Evolutionary conservation across 2,888 invertebrate genomes (phyloP).

Genomic region (Acronicta aceris): DNA sequence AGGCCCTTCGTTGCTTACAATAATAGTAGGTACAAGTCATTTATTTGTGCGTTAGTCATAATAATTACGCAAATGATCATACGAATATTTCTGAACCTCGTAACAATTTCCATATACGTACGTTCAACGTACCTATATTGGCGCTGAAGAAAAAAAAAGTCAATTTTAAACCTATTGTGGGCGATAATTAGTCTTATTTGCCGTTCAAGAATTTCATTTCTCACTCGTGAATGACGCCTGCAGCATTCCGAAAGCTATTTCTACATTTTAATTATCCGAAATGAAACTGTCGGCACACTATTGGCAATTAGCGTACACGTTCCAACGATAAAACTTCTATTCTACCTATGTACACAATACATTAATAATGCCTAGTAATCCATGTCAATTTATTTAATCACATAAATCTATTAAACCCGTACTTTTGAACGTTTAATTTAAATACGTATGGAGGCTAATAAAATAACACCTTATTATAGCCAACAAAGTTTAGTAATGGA

Average conservation of each 20-base stretch:
- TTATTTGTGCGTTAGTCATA: neutral
- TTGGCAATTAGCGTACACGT: conserved; percentile 34
- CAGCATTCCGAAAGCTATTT: conserved; percentile 26
- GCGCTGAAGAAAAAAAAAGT: neutral
- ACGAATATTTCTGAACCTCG: no score
- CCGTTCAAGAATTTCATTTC: conserved; percentile 18
- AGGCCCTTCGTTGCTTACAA: neutral
- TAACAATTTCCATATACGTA: no score
- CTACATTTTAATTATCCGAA: conserved; percentile 37
- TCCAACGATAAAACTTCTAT: conserved; percentile 32
- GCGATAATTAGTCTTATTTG: conserved; percentile 31
- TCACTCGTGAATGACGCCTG: conserved; percentile 19
- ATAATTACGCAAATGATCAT: no score
- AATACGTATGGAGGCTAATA: conserved; percentile 23
- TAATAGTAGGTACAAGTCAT: conserved; percentile 8
- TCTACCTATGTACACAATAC: conserved; percentile 30
- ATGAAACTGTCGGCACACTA: conserved; percentile 22
- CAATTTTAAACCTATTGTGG: conserved; percentile 31
- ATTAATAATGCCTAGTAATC: conserved; percentile 20
- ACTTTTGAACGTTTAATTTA: conserved; percentile 26
- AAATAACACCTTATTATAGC: conserved; percentile 40
- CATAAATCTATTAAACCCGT: conserved; percentile 35
- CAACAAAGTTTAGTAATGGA: conserved; percentile 44
- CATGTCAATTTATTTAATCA: conserved; percentile 34
- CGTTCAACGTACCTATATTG: no score